Conservation (phyloP, 2,888 invertebrate species). For the Conomelus anceps region DNA sequence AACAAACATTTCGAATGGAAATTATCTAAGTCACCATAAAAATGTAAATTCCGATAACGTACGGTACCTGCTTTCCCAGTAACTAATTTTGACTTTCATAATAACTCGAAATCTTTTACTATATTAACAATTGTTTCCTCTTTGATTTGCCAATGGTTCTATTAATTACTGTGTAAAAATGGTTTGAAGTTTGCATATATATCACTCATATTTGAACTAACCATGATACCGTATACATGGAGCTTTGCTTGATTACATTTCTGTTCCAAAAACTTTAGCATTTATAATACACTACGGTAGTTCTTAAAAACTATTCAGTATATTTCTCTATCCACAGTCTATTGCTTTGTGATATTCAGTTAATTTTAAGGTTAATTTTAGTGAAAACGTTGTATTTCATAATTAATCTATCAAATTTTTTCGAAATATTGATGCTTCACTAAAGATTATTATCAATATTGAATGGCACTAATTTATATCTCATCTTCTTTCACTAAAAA, state of each 20-base stretch:
- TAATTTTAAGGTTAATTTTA: neutral
- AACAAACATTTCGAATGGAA: no score
- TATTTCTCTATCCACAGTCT: neutral
- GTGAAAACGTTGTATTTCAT: neutral
- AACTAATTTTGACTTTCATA: no score
- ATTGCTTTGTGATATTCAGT: neutral
- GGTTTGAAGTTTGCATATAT: neutral
- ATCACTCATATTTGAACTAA: neutral
- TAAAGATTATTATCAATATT: neutral
- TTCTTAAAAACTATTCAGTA: neutral
- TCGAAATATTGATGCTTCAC: neutral
- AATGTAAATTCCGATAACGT: no score
- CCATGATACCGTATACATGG: neutral
- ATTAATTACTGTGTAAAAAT: neutral
- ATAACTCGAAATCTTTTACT: no score
- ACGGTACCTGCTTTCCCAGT: no score
- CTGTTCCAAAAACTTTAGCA: neutral
- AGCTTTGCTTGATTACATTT: neutral
- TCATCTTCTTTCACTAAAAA: neutral
- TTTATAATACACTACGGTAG: neutral
- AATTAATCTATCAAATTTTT: neutral
- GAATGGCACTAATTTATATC: neutral
- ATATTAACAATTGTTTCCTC: no score
- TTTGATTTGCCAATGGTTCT: neutral
- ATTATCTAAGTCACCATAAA: no score